Evolutionary conservation across 2,113 vertebrate species (phyloP).

Genomic region (Mesembrinibis cayennensis): DNA sequence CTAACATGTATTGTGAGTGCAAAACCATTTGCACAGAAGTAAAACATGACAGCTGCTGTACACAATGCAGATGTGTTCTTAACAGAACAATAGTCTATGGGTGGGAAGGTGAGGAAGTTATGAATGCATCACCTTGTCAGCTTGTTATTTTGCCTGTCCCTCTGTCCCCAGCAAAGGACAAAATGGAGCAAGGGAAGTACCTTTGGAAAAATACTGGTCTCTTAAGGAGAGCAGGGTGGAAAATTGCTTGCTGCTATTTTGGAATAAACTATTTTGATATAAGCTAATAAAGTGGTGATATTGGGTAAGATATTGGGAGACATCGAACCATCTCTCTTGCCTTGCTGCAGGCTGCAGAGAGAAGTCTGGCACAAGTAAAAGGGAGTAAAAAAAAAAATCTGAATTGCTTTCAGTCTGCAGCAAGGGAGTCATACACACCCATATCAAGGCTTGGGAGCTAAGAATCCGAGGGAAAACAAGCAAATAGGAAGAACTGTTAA

Average conservation of each 20-base stretch:
- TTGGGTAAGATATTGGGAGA: not conserved
- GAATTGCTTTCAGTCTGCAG: not conserved
- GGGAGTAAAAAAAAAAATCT: not conserved
- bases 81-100: not conserved
- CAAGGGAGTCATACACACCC: not conserved
- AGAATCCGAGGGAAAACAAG: not conserved
- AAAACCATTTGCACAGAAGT: not conserved
- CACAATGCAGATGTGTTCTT: not conserved
- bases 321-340: not conserved
- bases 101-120: not conserved
- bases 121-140: not conserved
- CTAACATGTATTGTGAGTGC: not conserved
- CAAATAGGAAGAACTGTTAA: not conserved
- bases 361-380: not conserved
- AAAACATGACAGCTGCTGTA: not conserved
- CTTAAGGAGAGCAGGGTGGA: not conserved
- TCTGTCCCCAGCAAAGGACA: not conserved
- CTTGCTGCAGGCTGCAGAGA: not conserved
- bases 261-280: conserved; percentile 10
- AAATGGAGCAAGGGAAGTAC: not conserved
- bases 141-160: not conserved
- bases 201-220: not conserved
- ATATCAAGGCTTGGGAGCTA: not conserved
- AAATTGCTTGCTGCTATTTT: not conserved
- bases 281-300: not conserved